These are phyloP conservation scores for Virgularia gustaviana DNA, from an alignment of 92 coral and sea anemone genomes.

Conservation along the genomic window DNA sequence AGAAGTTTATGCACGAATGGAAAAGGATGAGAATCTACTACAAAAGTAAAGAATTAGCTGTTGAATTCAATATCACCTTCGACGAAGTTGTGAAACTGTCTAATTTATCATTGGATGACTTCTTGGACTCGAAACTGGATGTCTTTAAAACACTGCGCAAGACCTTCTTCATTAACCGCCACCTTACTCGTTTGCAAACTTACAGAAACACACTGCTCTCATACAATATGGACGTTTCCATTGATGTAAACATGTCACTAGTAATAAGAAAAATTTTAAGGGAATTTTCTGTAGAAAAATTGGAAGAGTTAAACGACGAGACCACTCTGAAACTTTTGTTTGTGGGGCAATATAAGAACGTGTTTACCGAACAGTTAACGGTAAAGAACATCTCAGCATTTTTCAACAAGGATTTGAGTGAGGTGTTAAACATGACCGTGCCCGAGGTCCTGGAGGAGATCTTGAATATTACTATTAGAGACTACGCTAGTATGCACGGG, in stretches of 20 bases:
- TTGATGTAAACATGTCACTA: background rate
- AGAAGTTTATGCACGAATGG: background rate
- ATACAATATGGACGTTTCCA: slow-evolving; percentile 5
- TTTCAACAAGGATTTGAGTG: background rate
- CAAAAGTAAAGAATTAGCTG: background rate
- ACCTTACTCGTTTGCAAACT: background rate
- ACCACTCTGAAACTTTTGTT: slow-evolving; percentile 19
- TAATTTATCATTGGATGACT: slow-evolving; percentile 9
- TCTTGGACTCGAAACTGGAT: background rate
- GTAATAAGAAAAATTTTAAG: background rate
- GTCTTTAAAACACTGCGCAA: slow-evolving; percentile 1
- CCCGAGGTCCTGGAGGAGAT: background rate
- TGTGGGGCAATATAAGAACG: background rate
- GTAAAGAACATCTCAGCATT: slow-evolving; percentile 15
- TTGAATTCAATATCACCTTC: slow-evolving; percentile 15
- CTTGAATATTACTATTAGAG: background rate
- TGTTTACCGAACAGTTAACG: slow-evolving; percentile 22
- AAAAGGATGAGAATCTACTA: slow-evolving; percentile 4
- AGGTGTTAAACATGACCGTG: slow-evolving; percentile 16
- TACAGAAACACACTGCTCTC: slow-evolving; percentile 13
- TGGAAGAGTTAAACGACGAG: slow-evolving; percentile 13
- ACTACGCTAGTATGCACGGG: slow-evolving; percentile 6
- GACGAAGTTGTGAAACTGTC: slow-evolving; percentile 1
- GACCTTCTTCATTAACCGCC: background rate
- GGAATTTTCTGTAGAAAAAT: background rate